phyloP scores from a whole-genome alignment of 2,888 invertebrate species.

The Heliconius charithonia region DNA sequence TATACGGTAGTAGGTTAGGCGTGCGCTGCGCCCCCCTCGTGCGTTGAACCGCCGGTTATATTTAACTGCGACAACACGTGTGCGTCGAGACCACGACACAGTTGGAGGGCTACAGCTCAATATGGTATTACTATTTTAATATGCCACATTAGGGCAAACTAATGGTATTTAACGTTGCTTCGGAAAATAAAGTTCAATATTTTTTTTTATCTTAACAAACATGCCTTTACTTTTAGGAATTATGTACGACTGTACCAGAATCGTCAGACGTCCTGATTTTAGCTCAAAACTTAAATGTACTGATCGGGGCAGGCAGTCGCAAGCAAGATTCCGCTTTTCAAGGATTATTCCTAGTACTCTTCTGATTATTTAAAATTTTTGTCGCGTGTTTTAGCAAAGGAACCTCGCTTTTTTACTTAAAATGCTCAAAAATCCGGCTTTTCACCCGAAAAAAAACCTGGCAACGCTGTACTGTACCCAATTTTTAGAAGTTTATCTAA shows the following conservation, averaged over 20 bases:
- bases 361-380: no score
- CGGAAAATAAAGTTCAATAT: background rate
- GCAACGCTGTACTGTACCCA: no score
- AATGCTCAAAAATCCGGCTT: no score
- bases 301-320: no score
- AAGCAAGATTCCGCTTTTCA: no score
- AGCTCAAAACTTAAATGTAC: no score
- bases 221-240: background rate
- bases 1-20: constrained; percentile 71
- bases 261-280: no score
- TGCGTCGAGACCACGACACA: constrained; percentile 64
- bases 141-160: background rate
- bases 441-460: no score
- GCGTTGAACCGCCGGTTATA: constrained; percentile 81
- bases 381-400: no score
- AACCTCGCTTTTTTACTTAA: no score
- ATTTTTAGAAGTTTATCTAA: constrained; percentile 11
- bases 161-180: background rate
- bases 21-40: constrained; percentile 69
- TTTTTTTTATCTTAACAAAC: background rate
- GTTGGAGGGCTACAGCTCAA: constrained; percentile 46
- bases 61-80: constrained; percentile 81
- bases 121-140: constrained; percentile 32
- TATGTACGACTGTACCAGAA: background rate
- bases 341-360: no score